A percentile compares a stretch with the other conserved stretches of the same genome.
These are phyloP conservation scores for Shargacucullia verbasci DNA, from an alignment of 2,888 invertebrate species.

Conservation along the genomic window DNA sequence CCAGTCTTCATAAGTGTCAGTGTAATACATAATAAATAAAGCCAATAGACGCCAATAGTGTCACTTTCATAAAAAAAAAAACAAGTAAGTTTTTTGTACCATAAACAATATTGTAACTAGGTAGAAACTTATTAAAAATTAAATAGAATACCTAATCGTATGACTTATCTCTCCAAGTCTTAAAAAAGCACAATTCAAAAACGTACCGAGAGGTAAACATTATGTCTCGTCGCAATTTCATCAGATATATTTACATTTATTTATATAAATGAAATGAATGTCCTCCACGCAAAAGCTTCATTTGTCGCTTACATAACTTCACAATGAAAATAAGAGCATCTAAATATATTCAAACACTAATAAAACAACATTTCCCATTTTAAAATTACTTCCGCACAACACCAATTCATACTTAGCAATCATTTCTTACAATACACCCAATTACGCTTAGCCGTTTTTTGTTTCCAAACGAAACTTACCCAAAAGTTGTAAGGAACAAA, in stretches of 20 bases:
- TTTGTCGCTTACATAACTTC: conserved; percentile 42
- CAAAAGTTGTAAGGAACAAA: not conserved
- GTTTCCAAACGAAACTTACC: conserved; percentile 6
- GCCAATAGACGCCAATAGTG: too few species aligned
- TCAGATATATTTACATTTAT: conserved; percentile 8
- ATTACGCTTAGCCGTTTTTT: conserved; percentile 9
- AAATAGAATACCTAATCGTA: too few species aligned
- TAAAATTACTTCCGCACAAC: conserved; percentile 52
- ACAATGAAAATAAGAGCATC: conserved; percentile 36
- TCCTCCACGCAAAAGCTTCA: conserved; percentile 2
- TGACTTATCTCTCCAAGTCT: too few species aligned
- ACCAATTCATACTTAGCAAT: conserved; percentile 32
- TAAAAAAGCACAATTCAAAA: too few species aligned
- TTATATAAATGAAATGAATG: conserved; percentile 31
- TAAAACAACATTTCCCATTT: conserved; percentile 46
- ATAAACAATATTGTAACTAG: too few species aligned
- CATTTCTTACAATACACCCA: conserved; percentile 44
- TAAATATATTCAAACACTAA: conserved; percentile 33
- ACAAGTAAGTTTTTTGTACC: too few species aligned
- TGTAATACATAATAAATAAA: too few species aligned
- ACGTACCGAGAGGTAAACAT: conserved; percentile 17
- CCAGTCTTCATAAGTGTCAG: too few species aligned
- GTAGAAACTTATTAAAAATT: too few species aligned
- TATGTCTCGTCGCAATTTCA: conserved; percentile 15
- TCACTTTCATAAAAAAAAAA: too few species aligned